Conservation (phyloP, 2,113 vertebrate genomes). For the Blennius ocellaris region DNA sequence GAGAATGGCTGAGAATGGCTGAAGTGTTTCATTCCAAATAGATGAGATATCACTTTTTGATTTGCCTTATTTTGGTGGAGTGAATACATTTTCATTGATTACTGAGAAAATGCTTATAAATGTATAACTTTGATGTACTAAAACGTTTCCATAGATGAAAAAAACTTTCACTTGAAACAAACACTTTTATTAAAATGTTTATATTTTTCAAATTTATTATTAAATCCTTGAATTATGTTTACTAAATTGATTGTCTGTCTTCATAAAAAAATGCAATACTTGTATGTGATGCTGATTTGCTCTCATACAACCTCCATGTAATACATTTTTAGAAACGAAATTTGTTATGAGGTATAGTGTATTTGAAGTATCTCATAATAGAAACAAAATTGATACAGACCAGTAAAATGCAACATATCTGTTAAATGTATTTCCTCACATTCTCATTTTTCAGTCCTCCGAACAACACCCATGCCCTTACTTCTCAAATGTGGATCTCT, state of each 20-base stretch:
- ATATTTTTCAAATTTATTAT: constrained; percentile 13
- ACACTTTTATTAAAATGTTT: not conserved
- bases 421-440: not conserved
- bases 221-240: not conserved
- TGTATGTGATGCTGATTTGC: not conserved
- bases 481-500: too few relatives aligned
- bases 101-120: constrained; percentile 36
- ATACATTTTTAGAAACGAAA: not conserved
- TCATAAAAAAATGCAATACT: not conserved
- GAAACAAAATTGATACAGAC: not conserved
- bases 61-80: constrained; percentile 28
- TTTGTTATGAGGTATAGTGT: not conserved
- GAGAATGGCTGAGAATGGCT: constrained; percentile 4
- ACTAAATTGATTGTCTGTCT: not conserved
- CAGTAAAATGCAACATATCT: not conserved
- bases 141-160: constrained; percentile 56
- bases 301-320: not conserved
- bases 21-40: constrained; percentile 39
- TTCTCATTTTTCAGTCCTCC: not conserved
- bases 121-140: constrained; percentile 46
- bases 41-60: not conserved
- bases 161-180: constrained; percentile 22
- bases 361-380: not conserved
- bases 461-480: not conserved
- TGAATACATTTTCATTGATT: constrained; percentile 45